These are phyloP conservation scores for Streptopelia turtur DNA, from an alignment of 2,797 vertebrate species.

Conservation along the genomic window DNA sequence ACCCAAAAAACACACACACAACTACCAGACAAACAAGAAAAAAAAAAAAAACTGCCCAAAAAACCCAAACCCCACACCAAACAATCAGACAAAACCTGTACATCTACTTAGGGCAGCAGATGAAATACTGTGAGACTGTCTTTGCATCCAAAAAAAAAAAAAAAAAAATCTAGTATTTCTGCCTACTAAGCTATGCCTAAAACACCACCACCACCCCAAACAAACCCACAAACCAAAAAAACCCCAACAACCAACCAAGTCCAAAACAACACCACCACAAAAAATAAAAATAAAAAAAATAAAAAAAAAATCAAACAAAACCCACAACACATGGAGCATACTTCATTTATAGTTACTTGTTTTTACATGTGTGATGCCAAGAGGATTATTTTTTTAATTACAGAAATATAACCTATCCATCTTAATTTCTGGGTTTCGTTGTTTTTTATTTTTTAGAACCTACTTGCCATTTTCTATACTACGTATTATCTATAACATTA, in stretches of 20 bases:
- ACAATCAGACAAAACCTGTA: neutral
- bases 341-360: neutral
- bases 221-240: too few species aligned
- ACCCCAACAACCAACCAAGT: too few species aligned
- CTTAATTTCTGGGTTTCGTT: neutral
- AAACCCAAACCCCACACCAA: neutral
- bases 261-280: too few species aligned
- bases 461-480: rapidly evolving
- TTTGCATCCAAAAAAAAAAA: neutral
- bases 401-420: neutral
- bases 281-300: too few species aligned
- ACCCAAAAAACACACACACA: too few species aligned
- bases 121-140: neutral
- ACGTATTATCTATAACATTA: too few species aligned
- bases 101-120: neutral
- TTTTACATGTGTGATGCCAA: neutral
- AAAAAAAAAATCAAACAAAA: too few species aligned
- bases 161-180: neutral
- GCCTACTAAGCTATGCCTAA: neutral
- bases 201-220: neutral
- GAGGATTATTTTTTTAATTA: neutral
- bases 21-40: too few species aligned
- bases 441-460: neutral
- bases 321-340: neutral
- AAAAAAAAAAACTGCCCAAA: too few species aligned